phyloP scores from a whole-genome alignment of 2,797 vertebrate genomes.

The Anguilla marmorata region DNA sequence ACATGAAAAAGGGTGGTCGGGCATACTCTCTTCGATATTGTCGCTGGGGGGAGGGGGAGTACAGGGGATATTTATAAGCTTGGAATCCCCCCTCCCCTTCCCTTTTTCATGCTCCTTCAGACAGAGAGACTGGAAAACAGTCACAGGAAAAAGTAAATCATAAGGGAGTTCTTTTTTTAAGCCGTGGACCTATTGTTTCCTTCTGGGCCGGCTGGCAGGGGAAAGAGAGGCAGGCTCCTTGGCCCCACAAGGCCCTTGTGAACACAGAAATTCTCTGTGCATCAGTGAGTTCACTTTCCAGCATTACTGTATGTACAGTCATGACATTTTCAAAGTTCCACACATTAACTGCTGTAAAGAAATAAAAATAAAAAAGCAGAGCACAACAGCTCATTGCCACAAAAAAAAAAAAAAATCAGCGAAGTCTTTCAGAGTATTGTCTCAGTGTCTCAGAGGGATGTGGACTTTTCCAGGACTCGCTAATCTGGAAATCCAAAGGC shows the following conservation, averaged over 20 bases:
- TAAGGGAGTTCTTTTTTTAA: slow-evolving; percentile 81
- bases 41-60: slow-evolving; percentile 50
- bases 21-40: slow-evolving; percentile 38
- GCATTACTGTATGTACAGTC: neutral
- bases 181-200: slow-evolving; percentile 82
- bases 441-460: neutral
- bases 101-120: slow-evolving; percentile 42
- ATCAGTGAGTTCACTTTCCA: slow-evolving; percentile 21
- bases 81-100: slow-evolving; percentile 67
- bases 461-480: neutral
- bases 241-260: slow-evolving; percentile 44
- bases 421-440: neutral
- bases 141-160: slow-evolving; percentile 86
- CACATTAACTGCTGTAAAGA: neutral
- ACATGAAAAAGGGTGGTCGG: neutral
- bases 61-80: slow-evolving; percentile 67
- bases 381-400: neutral
- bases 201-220: slow-evolving; percentile 53
- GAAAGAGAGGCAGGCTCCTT: slow-evolving; percentile 48
- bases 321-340: neutral
- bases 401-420: neutral
- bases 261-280: slow-evolving; percentile 58
- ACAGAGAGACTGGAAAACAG: slow-evolving; percentile 77
- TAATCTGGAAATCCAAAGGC: slow-evolving; percentile 18
- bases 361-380: neutral